A percentile compares a stretch with the other conserved stretches of the same genome.
Conservation (phyloP, 1,140 invertebrate species). For the Stenopsyche tienmushanensis region DNA sequence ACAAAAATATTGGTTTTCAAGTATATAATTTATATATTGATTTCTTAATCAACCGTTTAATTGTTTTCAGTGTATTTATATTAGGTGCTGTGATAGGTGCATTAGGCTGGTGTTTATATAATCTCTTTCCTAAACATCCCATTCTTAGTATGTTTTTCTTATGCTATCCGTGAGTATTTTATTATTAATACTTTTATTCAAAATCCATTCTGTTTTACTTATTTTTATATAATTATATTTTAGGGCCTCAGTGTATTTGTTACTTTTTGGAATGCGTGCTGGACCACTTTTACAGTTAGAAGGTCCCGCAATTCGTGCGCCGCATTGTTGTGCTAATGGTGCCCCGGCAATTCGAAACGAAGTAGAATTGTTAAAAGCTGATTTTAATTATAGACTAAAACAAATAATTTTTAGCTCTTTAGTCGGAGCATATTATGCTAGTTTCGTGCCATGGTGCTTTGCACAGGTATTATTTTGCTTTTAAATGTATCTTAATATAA, state of each 20-base stretch:
- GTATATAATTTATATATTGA: constrained; percentile 43
- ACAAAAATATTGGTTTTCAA: not conserved
- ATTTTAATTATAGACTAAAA: constrained; percentile 88
- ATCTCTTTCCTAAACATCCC: constrained; percentile 70
- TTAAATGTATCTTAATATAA: constrained; percentile 8
- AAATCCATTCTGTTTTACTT: not conserved
- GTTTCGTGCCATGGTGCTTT: constrained; percentile 88
- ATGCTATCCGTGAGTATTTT: constrained; percentile 85
- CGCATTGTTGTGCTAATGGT: constrained; percentile 72
- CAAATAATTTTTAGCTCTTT: constrained; percentile 89
- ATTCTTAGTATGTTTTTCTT: constrained; percentile 77
- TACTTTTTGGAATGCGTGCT: constrained; percentile 77
- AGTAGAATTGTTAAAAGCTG: constrained; percentile 77
- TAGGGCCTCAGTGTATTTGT: constrained; percentile 78
- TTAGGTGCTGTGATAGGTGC: constrained; percentile 55
- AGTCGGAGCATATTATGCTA: constrained; percentile 86
- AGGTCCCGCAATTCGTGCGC: constrained; percentile 52
- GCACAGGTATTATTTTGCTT: constrained; percentile 63
- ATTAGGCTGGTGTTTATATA: constrained; percentile 69
- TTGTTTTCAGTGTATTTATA: constrained; percentile 59
- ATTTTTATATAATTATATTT: constrained; percentile 18
- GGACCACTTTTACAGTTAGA: constrained; percentile 69
- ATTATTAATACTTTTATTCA: constrained; percentile 7
- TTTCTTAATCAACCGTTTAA: too few relatives aligned
- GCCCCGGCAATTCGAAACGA: constrained; percentile 76